These are phyloP conservation scores for Erpornis zantholeuca DNA, from an alignment of 2,113 vertebrate species.

Conservation along the genomic window DNA sequence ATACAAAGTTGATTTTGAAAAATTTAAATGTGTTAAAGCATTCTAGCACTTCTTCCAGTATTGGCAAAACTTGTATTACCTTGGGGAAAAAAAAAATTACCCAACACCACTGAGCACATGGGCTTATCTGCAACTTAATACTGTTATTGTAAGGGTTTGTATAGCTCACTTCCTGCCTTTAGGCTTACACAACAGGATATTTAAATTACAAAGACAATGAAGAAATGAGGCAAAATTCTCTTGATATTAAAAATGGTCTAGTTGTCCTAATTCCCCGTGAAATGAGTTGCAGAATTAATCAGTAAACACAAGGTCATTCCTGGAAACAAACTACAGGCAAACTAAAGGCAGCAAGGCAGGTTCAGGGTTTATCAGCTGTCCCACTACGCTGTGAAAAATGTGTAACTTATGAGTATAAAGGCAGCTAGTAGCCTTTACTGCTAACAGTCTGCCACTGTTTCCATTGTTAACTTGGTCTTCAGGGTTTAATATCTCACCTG, in stretches of 20 bases:
- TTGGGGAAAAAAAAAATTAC: not conserved
- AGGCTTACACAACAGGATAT: slow-evolving; percentile 76
- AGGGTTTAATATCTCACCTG: slow-evolving; percentile 25
- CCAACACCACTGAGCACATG: not conserved
- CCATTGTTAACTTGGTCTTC: not conserved
- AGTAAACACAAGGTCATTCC: not conserved
- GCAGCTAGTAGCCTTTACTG: not conserved
- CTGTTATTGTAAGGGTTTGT: slow-evolving; percentile 53
- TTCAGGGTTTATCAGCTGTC: not conserved
- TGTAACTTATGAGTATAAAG: not conserved
- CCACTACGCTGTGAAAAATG: not conserved
- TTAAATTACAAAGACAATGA: slow-evolving; percentile 67
- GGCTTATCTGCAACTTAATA: slow-evolving; percentile 61
- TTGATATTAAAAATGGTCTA: not conserved
- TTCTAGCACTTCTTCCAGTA: not conserved
- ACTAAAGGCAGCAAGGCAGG: not conserved
- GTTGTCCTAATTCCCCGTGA: not conserved
- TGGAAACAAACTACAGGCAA: not conserved
- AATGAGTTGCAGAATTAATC: not conserved
- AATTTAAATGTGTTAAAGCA: not conserved
- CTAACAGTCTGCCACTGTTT: not conserved
- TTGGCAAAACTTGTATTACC: not conserved
- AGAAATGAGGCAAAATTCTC: slow-evolving; percentile 17
- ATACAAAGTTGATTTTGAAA: slow-evolving; percentile 8
- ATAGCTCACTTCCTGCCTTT: slow-evolving; percentile 78